phyloP scores from a whole-genome alignment of 2,797 vertebrate genomes.

The Sciurus carolinensis region DNA sequence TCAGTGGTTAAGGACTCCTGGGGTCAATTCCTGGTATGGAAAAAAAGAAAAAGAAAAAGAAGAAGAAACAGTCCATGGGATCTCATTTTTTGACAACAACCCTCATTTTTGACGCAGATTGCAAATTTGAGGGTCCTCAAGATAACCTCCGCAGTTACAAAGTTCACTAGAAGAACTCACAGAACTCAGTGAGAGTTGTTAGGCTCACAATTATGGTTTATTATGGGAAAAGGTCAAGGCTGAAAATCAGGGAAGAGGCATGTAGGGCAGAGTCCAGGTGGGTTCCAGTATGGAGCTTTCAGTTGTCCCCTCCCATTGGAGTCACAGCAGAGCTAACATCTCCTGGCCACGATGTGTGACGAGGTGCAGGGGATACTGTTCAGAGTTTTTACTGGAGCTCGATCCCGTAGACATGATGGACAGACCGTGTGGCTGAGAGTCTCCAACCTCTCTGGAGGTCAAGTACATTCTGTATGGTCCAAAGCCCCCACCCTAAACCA shows the following conservation, averaged over 20 bases:
- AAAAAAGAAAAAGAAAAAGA: too few species aligned
- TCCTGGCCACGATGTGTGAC: background rate
- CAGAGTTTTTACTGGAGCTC: background rate
- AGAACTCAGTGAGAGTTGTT: background rate
- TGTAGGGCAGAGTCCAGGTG: background rate
- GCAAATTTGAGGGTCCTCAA: background rate
- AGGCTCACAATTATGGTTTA: too few species aligned
- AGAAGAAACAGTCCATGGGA: background rate
- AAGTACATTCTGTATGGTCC: too few species aligned
- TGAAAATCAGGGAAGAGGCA: too few species aligned
- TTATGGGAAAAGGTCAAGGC: background rate
- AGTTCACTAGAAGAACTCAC: background rate
- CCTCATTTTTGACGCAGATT: background rate
- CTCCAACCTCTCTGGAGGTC: background rate
- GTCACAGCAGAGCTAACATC: fast-evolving
- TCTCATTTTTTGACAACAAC: background rate
- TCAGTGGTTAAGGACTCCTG: too few species aligned
- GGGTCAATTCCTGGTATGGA: too few species aligned
- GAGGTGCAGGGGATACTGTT: fast-evolving
- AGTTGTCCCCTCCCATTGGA: background rate
- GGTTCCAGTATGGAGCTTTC: background rate
- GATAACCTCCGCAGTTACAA: background rate
- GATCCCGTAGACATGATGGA: background rate
- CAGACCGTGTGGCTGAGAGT: fast-evolving
- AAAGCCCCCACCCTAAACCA: background rate